Conservation (phyloP, 2,797 vertebrate species). For the Xerus rutilus region DNA sequence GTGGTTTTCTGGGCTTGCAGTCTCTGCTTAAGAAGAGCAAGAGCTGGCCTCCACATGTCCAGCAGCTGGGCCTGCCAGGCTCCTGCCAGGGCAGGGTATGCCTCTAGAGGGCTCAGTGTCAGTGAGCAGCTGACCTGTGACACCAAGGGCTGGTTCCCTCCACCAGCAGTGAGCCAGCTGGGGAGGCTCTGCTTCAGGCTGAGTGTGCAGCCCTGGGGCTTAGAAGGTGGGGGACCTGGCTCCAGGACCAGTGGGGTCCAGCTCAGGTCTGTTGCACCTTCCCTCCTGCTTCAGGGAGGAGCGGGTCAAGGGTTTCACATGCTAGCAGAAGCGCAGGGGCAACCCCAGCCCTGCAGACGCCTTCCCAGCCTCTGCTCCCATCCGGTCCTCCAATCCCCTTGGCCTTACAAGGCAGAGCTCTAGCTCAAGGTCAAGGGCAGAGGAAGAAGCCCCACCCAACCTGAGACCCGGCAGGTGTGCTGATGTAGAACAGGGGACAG, state of each 20-base stretch:
- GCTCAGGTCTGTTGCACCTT: neutral
- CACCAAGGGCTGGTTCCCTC: fast-evolving
- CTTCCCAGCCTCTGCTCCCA: fast-evolving
- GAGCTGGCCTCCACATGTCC: too few relatives aligned
- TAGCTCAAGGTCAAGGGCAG: neutral
- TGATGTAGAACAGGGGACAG: fast-evolving
- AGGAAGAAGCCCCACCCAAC: neutral
- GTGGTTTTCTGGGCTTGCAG: neutral
- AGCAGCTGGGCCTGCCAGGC: neutral
- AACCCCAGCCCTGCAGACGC: fast-evolving
- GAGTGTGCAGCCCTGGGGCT: neutral
- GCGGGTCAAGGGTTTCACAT: neutral
- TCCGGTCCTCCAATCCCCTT: fast-evolving
- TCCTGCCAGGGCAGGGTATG: neutral
- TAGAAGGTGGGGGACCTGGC: neutral
- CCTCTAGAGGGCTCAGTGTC: neutral
- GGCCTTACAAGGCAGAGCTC: fast-evolving
- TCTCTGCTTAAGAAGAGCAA: neutral
- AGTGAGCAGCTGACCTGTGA: fast-evolving
- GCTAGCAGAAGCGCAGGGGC: neutral
- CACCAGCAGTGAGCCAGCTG: neutral
- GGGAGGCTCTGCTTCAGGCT: too few relatives aligned
- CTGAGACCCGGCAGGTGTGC: neutral
- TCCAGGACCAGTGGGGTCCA: neutral
- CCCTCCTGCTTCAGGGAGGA: neutral